These are phyloP conservation scores for Hyperoplus lanceolatus DNA, from an alignment of 2,797 vertebrate species.

Conservation along the genomic window DNA sequence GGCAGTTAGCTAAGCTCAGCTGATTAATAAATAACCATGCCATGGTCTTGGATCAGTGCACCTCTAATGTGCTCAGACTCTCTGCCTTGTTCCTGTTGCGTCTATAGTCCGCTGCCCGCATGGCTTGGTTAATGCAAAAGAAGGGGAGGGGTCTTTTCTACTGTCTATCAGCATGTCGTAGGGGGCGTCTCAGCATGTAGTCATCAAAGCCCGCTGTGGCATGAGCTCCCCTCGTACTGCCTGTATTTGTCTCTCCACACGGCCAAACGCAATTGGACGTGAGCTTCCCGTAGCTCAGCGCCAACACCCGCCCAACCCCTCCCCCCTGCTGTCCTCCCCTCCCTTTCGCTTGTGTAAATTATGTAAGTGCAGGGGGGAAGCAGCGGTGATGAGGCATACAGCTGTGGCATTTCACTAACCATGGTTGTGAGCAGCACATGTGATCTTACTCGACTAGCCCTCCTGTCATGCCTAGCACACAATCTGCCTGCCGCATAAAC, in stretches of 20 bases:
- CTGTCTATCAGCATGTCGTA: constrained; percentile 74
- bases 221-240: constrained; percentile 60
- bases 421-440: constrained; percentile 45
- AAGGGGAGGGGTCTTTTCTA: constrained; percentile 66
- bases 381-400: constrained; percentile 68
- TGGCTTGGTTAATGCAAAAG: constrained; percentile 65
- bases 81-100: constrained; percentile 75
- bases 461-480: constrained; percentile 18
- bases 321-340: constrained; percentile 41
- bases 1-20: constrained; percentile 83
- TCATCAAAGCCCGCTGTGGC: constrained; percentile 79
- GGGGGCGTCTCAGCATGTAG: constrained; percentile 76
- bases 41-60: constrained; percentile 79
- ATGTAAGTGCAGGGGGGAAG: constrained; percentile 78
- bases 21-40: constrained; percentile 86
- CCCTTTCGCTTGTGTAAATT: constrained; percentile 81
- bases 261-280: constrained; percentile 77
- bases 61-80: constrained; percentile 80
- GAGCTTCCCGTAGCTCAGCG: constrained; percentile 63
- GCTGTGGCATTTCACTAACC: constrained; percentile 73
- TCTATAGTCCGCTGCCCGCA: constrained; percentile 73
- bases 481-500: constrained; percentile 48
- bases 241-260: constrained; percentile 73
- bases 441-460: constrained; percentile 37
- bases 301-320: not conserved